Evolutionary conservation across 2,797 vertebrate species (phyloP), one percentile per base, ranked within the genome.

Genomic region (Botia almorhae): DNA sequence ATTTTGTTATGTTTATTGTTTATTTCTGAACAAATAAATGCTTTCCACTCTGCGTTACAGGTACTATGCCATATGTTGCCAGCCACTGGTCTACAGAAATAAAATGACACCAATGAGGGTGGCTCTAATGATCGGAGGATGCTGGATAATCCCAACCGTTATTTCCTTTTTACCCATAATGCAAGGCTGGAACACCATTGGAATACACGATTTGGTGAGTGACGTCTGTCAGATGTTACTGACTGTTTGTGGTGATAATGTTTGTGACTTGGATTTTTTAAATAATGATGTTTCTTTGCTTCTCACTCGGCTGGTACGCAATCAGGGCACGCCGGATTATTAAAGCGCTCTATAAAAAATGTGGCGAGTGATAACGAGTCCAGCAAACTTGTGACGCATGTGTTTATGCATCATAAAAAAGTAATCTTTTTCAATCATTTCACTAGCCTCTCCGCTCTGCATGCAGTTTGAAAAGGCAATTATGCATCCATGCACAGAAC

Each of bases 181-280:
- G 97, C 97, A 98, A 92, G 97, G 97, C 90, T 99, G 98, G 98
- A 99, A 99, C 88, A 98, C 95, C 90, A 98, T 99, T 74, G 98
- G 98, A 89, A 99, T 99, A 84, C 88, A 94, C 76, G 91, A 98
- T 74, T 88, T 96, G 95, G 98, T 99, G 92, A 97, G 97, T 93
- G 85, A 74, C 63, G 64, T 67, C 21, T 17, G 0, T 79, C 48
- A 26, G 64, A 79, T 48, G 67, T n/a, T 23, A 60, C 17, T 33
- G 61, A 55, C 61, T 72, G 26, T 58, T 33, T 76, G 63, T 80
- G 46, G 21, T 73, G 33, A 74, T 74, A 61, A n/a, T 56, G 69
- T 79, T 81, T 83, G 11, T 53, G 67, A 81, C 61, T 69, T 46
- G 23, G 58, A 55, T 50, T 78, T 21, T 56, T 68, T 56, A 17